These are phyloP conservation scores for Papilio xuthus DNA, from an alignment of 1,140 invertebrate species.

Conservation along the genomic window DNA sequence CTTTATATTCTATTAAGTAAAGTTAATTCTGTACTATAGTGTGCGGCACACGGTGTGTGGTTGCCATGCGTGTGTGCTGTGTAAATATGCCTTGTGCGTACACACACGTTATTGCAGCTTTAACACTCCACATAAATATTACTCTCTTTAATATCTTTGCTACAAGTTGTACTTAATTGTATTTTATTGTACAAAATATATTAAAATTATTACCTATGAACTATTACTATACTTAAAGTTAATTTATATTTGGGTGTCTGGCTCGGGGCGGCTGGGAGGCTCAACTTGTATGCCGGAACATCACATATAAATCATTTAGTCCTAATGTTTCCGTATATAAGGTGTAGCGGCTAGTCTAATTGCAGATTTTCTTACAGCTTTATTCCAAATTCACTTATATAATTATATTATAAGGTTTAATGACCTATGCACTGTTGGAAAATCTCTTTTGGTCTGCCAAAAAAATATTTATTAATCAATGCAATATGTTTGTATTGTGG, in stretches of 20 bases:
- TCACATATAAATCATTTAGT: slow-evolving; percentile 78
- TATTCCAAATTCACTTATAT: slow-evolving; percentile 79
- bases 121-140: slow-evolving; percentile 81
- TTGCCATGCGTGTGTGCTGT: slow-evolving; percentile 78
- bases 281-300: slow-evolving; percentile 79
- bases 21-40: slow-evolving; percentile 80
- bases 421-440: slow-evolving; percentile 80
- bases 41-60: slow-evolving; percentile 78
- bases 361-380: slow-evolving; percentile 82
- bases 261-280: slow-evolving; percentile 75
- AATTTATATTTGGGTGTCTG: slow-evolving; percentile 81
- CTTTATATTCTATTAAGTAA: slow-evolving; percentile 81
- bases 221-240: slow-evolving; percentile 77
- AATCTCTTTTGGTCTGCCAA: slow-evolving; percentile 82
- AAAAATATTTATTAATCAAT: slow-evolving; percentile 74
- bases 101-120: slow-evolving; percentile 81
- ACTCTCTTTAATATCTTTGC: slow-evolving; percentile 83
- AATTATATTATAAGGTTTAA: slow-evolving; percentile 73
- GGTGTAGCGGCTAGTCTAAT: slow-evolving; percentile 80
- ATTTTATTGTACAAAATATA: slow-evolving; percentile 84
- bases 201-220: slow-evolving; percentile 82
- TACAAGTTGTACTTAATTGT: slow-evolving; percentile 83
- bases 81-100: slow-evolving; percentile 81
- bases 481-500: slow-evolving; percentile 80
- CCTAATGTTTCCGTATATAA: slow-evolving; percentile 81